phyloP scores from a whole-genome alignment of 1,140 invertebrate species.

The Pseudomyrmex concolor region DNA sequence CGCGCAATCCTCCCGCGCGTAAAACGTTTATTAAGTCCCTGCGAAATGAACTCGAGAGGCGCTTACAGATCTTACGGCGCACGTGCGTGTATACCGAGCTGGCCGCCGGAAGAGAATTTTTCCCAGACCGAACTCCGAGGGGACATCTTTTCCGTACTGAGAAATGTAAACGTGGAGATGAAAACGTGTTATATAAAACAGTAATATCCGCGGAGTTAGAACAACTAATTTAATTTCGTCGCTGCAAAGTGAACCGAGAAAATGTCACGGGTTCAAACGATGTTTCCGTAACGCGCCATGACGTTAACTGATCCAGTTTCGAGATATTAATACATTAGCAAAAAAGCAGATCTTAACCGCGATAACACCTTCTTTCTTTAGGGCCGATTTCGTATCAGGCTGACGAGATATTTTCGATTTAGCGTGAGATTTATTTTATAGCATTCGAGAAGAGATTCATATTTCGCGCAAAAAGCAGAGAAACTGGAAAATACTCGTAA shows the following conservation, averaged over 20 bases:
- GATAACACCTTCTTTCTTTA: conserved; percentile 21
- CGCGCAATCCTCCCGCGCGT: conserved; percentile 56
- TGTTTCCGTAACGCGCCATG: not conserved
- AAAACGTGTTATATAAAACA: conserved; percentile 49
- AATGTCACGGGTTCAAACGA: conserved; percentile 45
- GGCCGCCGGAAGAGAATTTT: conserved; percentile 24
- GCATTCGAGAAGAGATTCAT: too few species aligned
- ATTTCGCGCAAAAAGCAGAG: too few species aligned
- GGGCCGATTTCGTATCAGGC: not conserved
- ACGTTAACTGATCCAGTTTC: conserved; percentile 44
- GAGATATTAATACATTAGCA: conserved; percentile 34
- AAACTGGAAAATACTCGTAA: too few species aligned
- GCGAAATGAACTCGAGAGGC: conserved; percentile 68
- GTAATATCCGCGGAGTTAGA: conserved; percentile 33
- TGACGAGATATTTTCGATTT: too few species aligned
- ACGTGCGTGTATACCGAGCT: conserved; percentile 44
- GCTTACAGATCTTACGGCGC: conserved; percentile 44
- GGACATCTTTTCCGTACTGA: not conserved
- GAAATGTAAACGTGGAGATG: conserved; percentile 19
- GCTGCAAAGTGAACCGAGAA: conserved; percentile 35
- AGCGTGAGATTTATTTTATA: not conserved
- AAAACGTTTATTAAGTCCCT: conserved; percentile 73
- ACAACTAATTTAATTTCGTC: conserved; percentile 50
- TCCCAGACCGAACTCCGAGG: not conserved
- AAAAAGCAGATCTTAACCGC: not conserved